Evolutionary conservation across 2,888 invertebrate species (phyloP).

Genomic region (Girardia tigrina): DNA sequence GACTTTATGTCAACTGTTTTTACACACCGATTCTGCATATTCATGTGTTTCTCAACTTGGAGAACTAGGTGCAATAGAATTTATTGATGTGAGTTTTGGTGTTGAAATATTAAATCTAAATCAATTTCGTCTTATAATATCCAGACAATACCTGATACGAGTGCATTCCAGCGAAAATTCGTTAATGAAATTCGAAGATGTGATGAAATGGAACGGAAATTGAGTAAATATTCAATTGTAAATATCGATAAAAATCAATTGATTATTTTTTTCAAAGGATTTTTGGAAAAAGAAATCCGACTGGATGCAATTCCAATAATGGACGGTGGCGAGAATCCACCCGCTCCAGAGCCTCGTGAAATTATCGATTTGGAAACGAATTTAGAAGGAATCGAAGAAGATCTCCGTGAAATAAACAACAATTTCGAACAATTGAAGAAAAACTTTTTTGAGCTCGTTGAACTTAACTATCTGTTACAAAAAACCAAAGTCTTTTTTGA

Average conservation of each 20-base stretch:
- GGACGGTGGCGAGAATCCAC: constrained; percentile 93
- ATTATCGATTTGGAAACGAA: constrained; percentile 87
- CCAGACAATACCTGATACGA: constrained; percentile 86
- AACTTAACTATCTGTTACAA: constrained; percentile 79
- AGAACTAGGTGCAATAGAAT: constrained; percentile 80
- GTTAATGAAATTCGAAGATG: constrained; percentile 92
- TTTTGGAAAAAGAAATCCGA: constrained; percentile 89
- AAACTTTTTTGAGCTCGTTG: constrained; percentile 80
- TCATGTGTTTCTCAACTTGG: constrained; percentile 81
- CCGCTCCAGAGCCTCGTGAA: constrained; percentile 92
- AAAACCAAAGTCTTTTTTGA: constrained; percentile 95
- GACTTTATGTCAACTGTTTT: constrained; percentile 89
- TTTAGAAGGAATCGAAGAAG: constrained; percentile 72
- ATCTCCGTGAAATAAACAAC: constrained; percentile 87
- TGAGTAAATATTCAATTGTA: constrained; percentile 59
- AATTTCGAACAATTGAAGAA: constrained; percentile 87
- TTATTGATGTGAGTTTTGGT: constrained; percentile 74
- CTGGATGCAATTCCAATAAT: constrained; percentile 93
- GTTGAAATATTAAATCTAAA: no score
- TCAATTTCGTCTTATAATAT: no score
- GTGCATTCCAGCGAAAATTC: constrained; percentile 93
- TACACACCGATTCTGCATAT: constrained; percentile 86
- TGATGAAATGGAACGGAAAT: constrained; percentile 94
- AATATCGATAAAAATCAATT: no score
- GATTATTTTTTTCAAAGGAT: constrained; percentile 52